Percentiles rank a stretch among this genome's conserved stretches.
phyloP scores from a whole-genome alignment of 2,888 invertebrate genomes.

The Caenorhabditis macrosperma region DNA sequence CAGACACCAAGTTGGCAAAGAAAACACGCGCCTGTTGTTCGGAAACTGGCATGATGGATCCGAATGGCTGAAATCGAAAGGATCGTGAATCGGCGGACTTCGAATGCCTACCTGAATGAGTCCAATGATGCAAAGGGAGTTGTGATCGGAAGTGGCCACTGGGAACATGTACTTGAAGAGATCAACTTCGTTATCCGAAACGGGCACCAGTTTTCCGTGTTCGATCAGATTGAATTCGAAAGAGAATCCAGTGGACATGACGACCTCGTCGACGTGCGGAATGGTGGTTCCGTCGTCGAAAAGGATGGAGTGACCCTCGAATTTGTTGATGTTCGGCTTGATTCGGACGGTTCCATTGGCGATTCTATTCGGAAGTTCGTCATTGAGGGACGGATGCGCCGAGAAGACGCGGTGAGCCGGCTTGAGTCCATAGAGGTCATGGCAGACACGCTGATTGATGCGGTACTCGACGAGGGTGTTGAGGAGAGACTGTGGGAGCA shows the following conservation, averaged over 20 bases:
- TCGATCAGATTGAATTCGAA: conserved; percentile 81
- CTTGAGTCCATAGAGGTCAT: conserved; percentile 81
- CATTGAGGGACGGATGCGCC: conserved; percentile 80
- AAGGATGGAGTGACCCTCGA: conserved; percentile 70
- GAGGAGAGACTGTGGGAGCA: conserved; percentile 60
- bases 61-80: conserved; percentile 80
- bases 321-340: conserved; percentile 71
- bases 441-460: conserved; percentile 73
- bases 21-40: conserved; percentile 82
- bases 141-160: conserved; percentile 78
- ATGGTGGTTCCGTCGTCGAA: conserved; percentile 73
- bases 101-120: conserved; percentile 80
- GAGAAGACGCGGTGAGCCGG: conserved; percentile 80
- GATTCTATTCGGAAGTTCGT: conserved; percentile 82
- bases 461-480: conserved; percentile 66
- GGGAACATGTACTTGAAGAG: conserved; percentile 82
- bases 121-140: conserved; percentile 82
- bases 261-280: conserved; percentile 78
- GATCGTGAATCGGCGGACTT: background rate
- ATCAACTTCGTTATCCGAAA: conserved; percentile 72
- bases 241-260: conserved; percentile 81
- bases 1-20: conserved; percentile 68
- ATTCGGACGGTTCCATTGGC: conserved; percentile 76
- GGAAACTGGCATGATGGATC: conserved; percentile 82
- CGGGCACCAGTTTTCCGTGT: conserved; percentile 72